Evolutionary conservation across 2,113 vertebrate species (phyloP), one percentile per base, ranked within the genome.

Genomic region (Ammodytes dubius): DNA sequence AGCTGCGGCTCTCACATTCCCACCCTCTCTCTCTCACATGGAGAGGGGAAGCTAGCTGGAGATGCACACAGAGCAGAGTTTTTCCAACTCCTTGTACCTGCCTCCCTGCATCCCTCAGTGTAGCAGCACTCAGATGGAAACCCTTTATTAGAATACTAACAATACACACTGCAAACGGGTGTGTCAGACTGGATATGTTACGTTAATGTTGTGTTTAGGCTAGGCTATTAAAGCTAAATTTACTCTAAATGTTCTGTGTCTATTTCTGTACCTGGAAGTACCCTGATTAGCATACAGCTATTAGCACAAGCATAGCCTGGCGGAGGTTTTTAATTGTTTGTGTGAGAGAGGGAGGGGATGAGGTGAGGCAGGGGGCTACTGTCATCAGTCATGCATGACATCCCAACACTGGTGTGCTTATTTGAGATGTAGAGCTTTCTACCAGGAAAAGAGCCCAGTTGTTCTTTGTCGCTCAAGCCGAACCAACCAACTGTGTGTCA

Each of bases 171-270:
- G 75, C 59, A 66, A 40, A 19, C 14, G 70, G 57, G 72, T 54
- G 78, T 27, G 57, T 79, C 79, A 17, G 50, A 1, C 61, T 75
- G 73, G 69, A 70, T 86, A 70, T 86, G 89, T 67, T 58, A 57
- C 82, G 73, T 81, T 88, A 87, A 85, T 74, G 79, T 69, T 72
- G 86, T 77, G 74, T 91, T 92, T 90, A 92, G 27, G 81, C 72
- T 73, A 69, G 69, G 86, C 91, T 91, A 91, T 92, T 90, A 85
- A 86, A 85, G 86, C 83, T 92, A 93, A 88, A 90, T 89, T 89
- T 82, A 87, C 88, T 86, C 81, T 84, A 86, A 92, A 88, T 70
- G 87, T 74, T 82, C 79, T 7, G 61, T 43, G 53, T 74, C 81
- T 91, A 88, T 90, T 90, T 74, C 77, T 74, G 89, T 67, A 91